Percentiles rank a stretch among this genome's conserved stretches.
These are phyloP conservation scores for Megalops cyprinoides DNA, from an alignment of 2,797 vertebrate species.

Conservation along the genomic window DNA sequence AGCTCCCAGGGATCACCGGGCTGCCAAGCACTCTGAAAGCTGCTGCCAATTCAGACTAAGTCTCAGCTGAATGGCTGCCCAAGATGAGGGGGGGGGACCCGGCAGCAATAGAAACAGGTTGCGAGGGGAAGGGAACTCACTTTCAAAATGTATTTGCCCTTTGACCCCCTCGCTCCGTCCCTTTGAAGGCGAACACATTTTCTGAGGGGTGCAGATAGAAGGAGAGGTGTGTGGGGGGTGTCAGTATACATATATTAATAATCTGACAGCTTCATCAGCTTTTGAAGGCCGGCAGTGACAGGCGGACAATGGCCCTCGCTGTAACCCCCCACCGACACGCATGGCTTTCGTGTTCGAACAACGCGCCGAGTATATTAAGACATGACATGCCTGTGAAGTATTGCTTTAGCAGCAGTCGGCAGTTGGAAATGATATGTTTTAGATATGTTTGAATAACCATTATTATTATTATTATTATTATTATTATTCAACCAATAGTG, in stretches of 20 bases:
- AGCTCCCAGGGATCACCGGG: slow-evolving; percentile 67
- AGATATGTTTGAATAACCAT: background rate
- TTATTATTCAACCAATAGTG: background rate
- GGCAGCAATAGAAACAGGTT: slow-evolving; percentile 81
- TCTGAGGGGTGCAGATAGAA: slow-evolving; percentile 44
- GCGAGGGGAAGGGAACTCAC: slow-evolving; percentile 66
- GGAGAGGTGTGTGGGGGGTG: slow-evolving; percentile 50
- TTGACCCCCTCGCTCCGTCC: slow-evolving; percentile 65
- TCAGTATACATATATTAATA: slow-evolving; percentile 68
- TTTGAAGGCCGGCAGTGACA: slow-evolving; percentile 66
- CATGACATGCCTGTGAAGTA: slow-evolving; percentile 77
- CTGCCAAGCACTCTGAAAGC: slow-evolving; percentile 77
- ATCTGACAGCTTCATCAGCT: slow-evolving; percentile 74
- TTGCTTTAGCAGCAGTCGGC: slow-evolving; percentile 70
- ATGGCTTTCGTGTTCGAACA: slow-evolving; percentile 62
- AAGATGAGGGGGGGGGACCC: slow-evolving; percentile 63
- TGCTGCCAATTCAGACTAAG: slow-evolving; percentile 80
- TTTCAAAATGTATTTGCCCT: slow-evolving; percentile 59
- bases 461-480: background rate
- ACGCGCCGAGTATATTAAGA: slow-evolving; percentile 77
- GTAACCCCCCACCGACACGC: slow-evolving; percentile 48
- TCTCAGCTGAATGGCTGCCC: slow-evolving; percentile 80
- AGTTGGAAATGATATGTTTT: background rate
- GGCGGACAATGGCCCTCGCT: slow-evolving; percentile 66
- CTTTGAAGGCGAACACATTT: slow-evolving; percentile 73